Evolutionary conservation across 2,113 vertebrate species (phyloP), one percentile per base, ranked within the genome.

Genomic region (Xyliphius kryptos): DNA sequence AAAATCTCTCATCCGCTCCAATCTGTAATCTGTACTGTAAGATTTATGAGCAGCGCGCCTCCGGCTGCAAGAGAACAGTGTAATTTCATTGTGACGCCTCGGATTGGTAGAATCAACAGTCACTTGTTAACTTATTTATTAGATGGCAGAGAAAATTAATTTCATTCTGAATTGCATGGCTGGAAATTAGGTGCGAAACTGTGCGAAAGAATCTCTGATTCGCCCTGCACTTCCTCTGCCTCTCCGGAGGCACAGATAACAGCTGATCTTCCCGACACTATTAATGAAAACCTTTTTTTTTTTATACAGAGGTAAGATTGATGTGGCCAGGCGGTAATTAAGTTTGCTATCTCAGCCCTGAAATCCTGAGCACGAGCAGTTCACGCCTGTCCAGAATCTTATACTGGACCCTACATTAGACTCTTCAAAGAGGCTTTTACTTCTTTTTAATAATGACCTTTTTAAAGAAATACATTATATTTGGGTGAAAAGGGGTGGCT

Each of bases 141-240:
- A 85, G 83, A 86, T 86, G 82, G 77, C 68, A 56, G 67, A 83
- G 81, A 83, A 89, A 87, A 89, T 86, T 83, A 85, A 87, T 87
- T 87, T 86, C 64, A 76, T 76, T 83, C 76, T 73, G 76, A 86
- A 88, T 86, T 82, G 83, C 81, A 78, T 66, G 64, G 80, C 84
- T 79, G 82, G 83, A 86, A 86, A 87, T 89, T 81, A 86, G 82
- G 82, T 81, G 80, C 80, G 77, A 85, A 86, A 84, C 72, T 83
- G 80, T 82, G 78, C 77, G 80, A 83, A 81, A 85, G 81, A 83
- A 82, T 81, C 81, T 62, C 70, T 75, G 80, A 83, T 83, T 87
- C 77, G 64, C 56, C 71, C 54, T 21, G 20, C 44, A 56, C 37
- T 55, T 13, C 9, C 49, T 40, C 78, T 54, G 56, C 80, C 76